Base-by-base conservation (phyloP, 2,113 vertebrate species). In the Oryctolagus cuniculus region DNA sequence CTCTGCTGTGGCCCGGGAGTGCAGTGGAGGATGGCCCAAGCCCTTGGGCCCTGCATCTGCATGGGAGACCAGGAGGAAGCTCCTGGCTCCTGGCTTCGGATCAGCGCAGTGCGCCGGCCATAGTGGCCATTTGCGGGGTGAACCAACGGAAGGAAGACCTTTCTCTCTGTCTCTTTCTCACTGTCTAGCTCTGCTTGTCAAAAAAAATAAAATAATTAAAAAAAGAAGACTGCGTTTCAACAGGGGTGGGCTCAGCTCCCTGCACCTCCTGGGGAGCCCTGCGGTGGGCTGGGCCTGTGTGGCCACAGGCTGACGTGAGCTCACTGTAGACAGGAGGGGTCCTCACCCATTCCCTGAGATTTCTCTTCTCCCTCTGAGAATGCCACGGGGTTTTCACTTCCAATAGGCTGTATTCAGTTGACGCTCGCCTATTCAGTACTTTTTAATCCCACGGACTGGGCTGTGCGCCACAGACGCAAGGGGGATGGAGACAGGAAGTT, bases 231-330 rank as follows among this genome's bases (percentile, higher is more conserved):
- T 38, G 93, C 44, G 49, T 69, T 61, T 86, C 75, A 79, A 3
- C 29, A 95, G 55, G 74, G 69, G n/a, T 79, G 49, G 69, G 64
- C 80, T 83, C 88, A 16, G 22, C 86, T 86, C 93, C 90, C 96
- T 91, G 80, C 82, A 80, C 81, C 72, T 96, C 0, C 10, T 91
- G 58, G 31, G 51, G 66, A 63, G 69, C n/a, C 31, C 38, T 77
- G 78, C 80, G 95, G 86, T 61, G 72, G 55, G 86, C 90, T 75
- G 70, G 91, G 58, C 58, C 34, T 49, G 69, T 19, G 80, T 51
- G 70, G 77, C 55, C 88, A 61, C 94, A 66, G 25, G 64, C 72
- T 55, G 36, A 53, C 87, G 31, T 91, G 64, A 64, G 53, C 63
- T 44, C 24, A 13, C 89, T 86, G 44, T 27, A 79, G n/a, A 75